phyloP scores from a whole-genome alignment of 2,113 vertebrate genomes.

The Heloderma charlesbogerti region DNA sequence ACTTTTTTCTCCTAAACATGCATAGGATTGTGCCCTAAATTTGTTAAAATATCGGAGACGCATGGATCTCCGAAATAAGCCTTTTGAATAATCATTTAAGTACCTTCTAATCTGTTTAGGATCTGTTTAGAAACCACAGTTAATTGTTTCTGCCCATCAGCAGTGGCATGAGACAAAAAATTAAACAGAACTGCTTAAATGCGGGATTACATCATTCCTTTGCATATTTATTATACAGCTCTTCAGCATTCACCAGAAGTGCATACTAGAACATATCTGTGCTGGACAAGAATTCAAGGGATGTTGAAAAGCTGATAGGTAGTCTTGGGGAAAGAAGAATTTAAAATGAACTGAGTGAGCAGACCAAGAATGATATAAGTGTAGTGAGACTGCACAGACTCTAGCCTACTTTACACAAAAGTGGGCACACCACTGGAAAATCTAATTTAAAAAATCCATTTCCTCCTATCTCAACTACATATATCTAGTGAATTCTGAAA shows the following conservation, averaged over 20 bases:
- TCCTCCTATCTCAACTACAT: background rate
- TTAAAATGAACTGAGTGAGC: background rate
- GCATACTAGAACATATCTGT: background rate
- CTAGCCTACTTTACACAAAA: background rate
- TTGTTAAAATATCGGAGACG: background rate
- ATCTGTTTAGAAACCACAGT: background rate
- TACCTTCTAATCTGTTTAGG: background rate
- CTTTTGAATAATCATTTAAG: background rate
- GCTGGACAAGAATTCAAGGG: fast-evolving
- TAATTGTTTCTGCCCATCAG: background rate
- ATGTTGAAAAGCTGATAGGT: background rate
- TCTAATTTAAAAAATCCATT: background rate
- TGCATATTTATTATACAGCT: fast-evolving
- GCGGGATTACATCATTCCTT: background rate
- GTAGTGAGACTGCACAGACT: background rate
- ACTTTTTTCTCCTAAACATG: too few species aligned
- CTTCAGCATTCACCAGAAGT: fast-evolving
- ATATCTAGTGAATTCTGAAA: background rate
- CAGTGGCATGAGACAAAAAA: background rate
- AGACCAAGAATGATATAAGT: background rate
- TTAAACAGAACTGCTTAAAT: fast-evolving
- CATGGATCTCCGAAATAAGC: background rate
- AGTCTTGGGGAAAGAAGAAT: slow-evolving; percentile 12
- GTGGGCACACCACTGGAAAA: background rate
- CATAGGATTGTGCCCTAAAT: background rate